Evolutionary conservation across 2,797 vertebrate species (phyloP).

Genomic region (Aphelocoma californica): DNA sequence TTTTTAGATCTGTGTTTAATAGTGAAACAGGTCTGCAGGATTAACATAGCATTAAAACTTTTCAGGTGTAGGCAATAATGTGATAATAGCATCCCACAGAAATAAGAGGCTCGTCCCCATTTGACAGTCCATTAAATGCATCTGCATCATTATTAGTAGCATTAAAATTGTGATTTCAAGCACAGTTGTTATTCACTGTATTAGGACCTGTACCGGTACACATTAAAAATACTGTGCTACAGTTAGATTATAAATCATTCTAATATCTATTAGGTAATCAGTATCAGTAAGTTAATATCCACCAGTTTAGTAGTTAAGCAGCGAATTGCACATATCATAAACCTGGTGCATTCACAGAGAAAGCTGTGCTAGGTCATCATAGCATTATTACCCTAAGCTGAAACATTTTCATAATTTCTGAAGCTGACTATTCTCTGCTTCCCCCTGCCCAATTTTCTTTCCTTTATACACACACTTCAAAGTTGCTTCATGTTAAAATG

Average conservation of each 20-base stretch:
- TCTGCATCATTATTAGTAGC: not conserved
- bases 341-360: not conserved
- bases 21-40: not conserved
- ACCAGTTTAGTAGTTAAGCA: not conserved
- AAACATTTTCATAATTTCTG: not conserved
- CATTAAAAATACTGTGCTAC: not conserved
- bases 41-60: conserved; percentile 25
- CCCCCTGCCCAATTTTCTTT: not conserved
- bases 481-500: not conserved
- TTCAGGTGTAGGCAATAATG: not conserved
- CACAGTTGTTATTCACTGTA: not conserved
- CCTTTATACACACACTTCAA: not conserved
- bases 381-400: not conserved
- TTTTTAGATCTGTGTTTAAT: not conserved
- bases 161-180: conserved; percentile 12
- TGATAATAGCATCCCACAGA: conserved; percentile 1
- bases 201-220: not conserved
- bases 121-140: conserved; percentile 16
- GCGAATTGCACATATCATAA: not conserved
- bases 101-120: not conserved
- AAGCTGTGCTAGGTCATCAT: not conserved
- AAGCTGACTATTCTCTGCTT: not conserved
- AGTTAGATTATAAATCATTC: not conserved
- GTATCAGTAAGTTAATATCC: not conserved
- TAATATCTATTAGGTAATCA: not conserved